Base-by-base conservation (phyloP, 2,888 invertebrate genomes). In the Synanthedon formicaeformis region DNA sequence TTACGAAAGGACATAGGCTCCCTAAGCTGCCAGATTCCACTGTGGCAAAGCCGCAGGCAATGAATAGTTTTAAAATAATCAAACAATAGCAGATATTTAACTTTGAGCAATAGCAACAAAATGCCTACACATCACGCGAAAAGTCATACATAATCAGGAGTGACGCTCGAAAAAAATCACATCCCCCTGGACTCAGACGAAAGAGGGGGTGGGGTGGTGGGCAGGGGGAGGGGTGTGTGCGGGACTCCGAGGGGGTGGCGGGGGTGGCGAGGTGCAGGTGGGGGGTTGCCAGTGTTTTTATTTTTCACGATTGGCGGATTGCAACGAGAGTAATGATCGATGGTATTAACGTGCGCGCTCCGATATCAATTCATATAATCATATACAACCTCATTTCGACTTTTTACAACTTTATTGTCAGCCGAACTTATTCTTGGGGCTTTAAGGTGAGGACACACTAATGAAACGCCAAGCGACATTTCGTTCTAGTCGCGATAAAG, bases 271-370 rank as follows among this genome's bases (percentile, higher is more conserved):
- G 70, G 64, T 65, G 72, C 75, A 74, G 78, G 78, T 76, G 78
- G 80, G 78, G 81, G 78, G 81, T 70, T 65, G 75, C 68, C 75
- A 69, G 62, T 84, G 82, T 85, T 86, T 85, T 87, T 81, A 84
- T 86, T 85, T 81, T 84, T 78, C 81, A 69, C 81, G 83, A 85
- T 84, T 85, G 86, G 84, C 79, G 85, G 85, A 83, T 84, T 85
- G 85, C 86, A 85, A 73, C 77, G 73, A 70, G 75, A 80, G 85
- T 83, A 85, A 86, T 85, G 86, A 87, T 86, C 86, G 85, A 86
- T 87, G 81, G 84, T 81, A 85, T 85, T 84, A 86, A 81, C 78
- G 81, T 78, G 77, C 74, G 67, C 68, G 58, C 65, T 68, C 34
- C 10, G 34, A 34, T 34, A 34, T 34, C 34, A 34, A 34, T 34